Base-by-base conservation (phyloP, 2,888 invertebrate species). In the Drosophila tripunctata region DNA sequence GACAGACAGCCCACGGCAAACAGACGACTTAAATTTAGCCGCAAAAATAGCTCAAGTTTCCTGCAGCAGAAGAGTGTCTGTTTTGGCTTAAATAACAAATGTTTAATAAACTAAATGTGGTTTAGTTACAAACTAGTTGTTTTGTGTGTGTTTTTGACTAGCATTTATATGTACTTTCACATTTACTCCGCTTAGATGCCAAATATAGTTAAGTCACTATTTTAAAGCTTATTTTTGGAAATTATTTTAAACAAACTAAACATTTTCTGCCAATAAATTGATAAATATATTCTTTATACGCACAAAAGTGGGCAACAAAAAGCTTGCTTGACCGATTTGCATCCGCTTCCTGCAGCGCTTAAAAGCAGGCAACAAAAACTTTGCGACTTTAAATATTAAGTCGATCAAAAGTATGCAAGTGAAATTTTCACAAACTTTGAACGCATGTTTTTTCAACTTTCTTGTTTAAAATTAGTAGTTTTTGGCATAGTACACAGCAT, bases 401-500 rank as follows among this genome's bases (percentile, higher is more conserved):
- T 14, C 10, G 33, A 38, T 43, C 8, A 31, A 35, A 44, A 61
- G 61, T 35, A 40, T 27, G 36, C 67, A 44, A 43, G 41, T 33
- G 14, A 44, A 67, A 35, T 54, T 54, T n/a, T 19, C 2, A 15
- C 17, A n/a, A 10, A 36, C 43, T 36, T 41, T 1, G 12, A 44
- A 47, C 15, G 33, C 14, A 22, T 17, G 22, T 7, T 22, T 30
- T 30, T 40, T 1, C 17, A 5, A 33, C n/a, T 36, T 52, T 27
- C 24, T 36, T 38, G 14, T 22, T 35, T 31, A 6, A 40, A 64
- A 64, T 69, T 43, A 47, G 54, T 55, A 69, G 55, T 51, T 75
- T 58, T n/a, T 40, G 17, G 17, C 54, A 14, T 40, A 45, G 14
- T 44, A 45, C 45, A 27, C 31, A 15, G 43, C 10, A 41, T 19